Base-by-base conservation (phyloP, 2,888 invertebrate genomes). In the Limnephilus rhombicus region DNA sequence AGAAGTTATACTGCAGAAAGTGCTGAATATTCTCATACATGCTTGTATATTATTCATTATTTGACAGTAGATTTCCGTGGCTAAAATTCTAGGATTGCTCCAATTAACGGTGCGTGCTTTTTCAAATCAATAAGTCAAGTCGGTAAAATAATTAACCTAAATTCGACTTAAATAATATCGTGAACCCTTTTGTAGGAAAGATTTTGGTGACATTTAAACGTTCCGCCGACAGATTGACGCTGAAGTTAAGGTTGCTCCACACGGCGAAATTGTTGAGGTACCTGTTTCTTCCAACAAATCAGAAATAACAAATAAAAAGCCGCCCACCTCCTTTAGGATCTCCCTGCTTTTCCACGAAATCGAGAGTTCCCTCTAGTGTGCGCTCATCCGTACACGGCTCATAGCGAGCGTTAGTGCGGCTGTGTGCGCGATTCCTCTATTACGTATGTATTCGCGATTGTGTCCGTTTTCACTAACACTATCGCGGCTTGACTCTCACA, bases 271-370 rank as follows among this genome's bases (percentile, higher is more conserved):
- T n/a, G 24, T 68, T 24, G 7, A 45, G 45, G 45, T 9, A 68
- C 68, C 24, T 5, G 9, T 24, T 68, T 68, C 68, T n/a, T n/a
- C 24, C n/a, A 68, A 68, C 68, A 68, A 68, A 68, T 68, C 68
- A 34, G n/a, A 37, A 68, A 80, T 68, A n/a, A 18, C 80, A n/a
- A 68, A 31, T 34, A 29, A 90, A 90, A 37, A 37, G 34, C 11
- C 37, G n/a, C 87, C 80, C 88, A 82, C 31, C 87, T n/a, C 82
- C 15, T 87, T 91, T 86, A n/a, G 68, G 68, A 31, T 85, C 87
- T 53, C 91, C 88, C 82, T 88, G 45, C n/a, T 37, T 41, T 90
- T 85, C 80, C 49, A 86, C 83, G 93, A 93, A 93, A 93, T 80
- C 85, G 93, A 92, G 92, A 93, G 93, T 93, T 80, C 34, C 37